Evolutionary conservation across 2,113 vertebrate genomes (phyloP), one percentile per base, ranked within the genome.

Genomic region (Empidonax alnorum): DNA sequence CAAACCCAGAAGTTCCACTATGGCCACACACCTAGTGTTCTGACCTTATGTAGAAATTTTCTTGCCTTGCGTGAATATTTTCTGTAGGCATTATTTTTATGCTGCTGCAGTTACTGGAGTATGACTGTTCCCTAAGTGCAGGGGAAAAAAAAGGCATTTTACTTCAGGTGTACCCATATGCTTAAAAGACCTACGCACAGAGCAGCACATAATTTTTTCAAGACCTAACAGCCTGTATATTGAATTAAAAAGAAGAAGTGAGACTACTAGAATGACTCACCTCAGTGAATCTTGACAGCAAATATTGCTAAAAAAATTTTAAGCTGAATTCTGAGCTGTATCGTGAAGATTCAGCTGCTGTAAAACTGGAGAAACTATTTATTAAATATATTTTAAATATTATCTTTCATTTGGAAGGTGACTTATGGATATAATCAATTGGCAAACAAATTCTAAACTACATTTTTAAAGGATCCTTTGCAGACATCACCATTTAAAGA

Each of bases 201-300:
- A 91, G 53, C 10, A 87, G n/a, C 17, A 58, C 22, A 21, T 31
- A 35, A 15, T 73, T 86, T 94, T 94, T 81, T 46, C 24, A 91
- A 66, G 37, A 76, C 7, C 7, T 79, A 46, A 25, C 1, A 80
- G 14, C 3, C 14, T 19, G 0, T 39, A 66, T 24, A 62, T 10
- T 59, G 33, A 90, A 31, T 47, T 76, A 44, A 86, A 87, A n/a
- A 59, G 58, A 88, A 83, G 17, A 27, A 41, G 11, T 53, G 46
- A 28, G 30, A 77, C 21, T 66, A 56, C 21, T 53, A 58, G 10
- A 75, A 61, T 81, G 17, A 87, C 39, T 58, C 12, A 63, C 4
- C 9, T 71, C 33, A 58, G 47, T 72, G 33, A 78, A 67, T 65
- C 53, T 59, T 68, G 41, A 84, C 14, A 59, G 10, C 0, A 5